Percentiles rank a stretch among this genome's conserved stretches.
Conservation (phyloP, 2,888 invertebrate species). For the Habrosyne pyritoides region DNA sequence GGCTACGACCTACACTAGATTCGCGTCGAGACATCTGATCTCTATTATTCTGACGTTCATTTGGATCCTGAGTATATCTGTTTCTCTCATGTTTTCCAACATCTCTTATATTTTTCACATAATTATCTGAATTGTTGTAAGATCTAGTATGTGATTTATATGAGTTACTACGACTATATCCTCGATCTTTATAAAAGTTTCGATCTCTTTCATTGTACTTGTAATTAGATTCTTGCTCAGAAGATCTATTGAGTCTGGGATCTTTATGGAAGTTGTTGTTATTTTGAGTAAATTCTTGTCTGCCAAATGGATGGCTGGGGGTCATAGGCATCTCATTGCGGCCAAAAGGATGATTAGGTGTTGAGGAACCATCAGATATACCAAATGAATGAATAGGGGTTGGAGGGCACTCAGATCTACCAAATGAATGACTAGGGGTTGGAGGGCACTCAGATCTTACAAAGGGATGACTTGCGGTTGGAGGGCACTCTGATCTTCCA, state of each 20-base stretch:
- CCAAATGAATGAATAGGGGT: slow-evolving; percentile 40
- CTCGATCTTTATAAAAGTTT: slow-evolving; percentile 47
- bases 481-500: slow-evolving; percentile 50
- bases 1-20: slow-evolving; percentile 27
- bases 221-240: slow-evolving; percentile 48
- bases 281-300: slow-evolving; percentile 31
- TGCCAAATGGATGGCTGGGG: slow-evolving; percentile 36
- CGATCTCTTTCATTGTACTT: slow-evolving; percentile 49
- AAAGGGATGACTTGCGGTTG: slow-evolving; percentile 57
- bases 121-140: slow-evolving; percentile 34
- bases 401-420: slow-evolving; percentile 36
- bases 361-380: slow-evolving; percentile 33
- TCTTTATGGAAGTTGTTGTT: slow-evolving; percentile 48
- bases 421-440: slow-evolving; percentile 45
- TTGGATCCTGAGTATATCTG: slow-evolving; percentile 33
- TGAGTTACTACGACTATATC: slow-evolving; percentile 27
- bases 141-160: slow-evolving; percentile 38
- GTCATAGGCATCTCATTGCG: slow-evolving; percentile 32
- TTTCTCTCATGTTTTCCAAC: slow-evolving; percentile 41
- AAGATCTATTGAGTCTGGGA: slow-evolving; percentile 59
- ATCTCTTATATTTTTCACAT: slow-evolving; percentile 44
- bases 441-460: slow-evolving; percentile 46
- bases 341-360: slow-evolving; percentile 35
- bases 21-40: slow-evolving; percentile 37
- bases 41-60: slow-evolving; percentile 33